Conservation (phyloP, 2,888 invertebrate species). For the Drosophila prolongata region DNA sequence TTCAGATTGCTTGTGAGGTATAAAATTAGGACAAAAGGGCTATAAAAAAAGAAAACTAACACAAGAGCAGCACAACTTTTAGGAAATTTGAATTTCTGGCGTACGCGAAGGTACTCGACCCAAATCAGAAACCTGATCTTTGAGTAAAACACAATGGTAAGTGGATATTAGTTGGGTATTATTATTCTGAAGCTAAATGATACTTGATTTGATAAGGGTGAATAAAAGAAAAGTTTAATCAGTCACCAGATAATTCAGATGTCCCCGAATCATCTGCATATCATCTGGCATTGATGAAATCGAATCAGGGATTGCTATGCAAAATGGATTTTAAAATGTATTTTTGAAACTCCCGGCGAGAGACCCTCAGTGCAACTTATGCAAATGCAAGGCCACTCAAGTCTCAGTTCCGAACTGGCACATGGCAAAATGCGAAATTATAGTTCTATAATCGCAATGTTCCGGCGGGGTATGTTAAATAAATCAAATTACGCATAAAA, state of each 20-base stretch:
- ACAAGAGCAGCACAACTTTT: not conserved
- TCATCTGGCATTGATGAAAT: constrained; percentile 12
- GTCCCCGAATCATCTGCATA: not conserved
- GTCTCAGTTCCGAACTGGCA: constrained; percentile 21
- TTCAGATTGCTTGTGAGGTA: constrained; percentile 2
- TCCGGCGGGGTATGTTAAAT: constrained; percentile 43
- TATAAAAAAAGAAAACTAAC: constrained; percentile 24
- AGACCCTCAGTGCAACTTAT: constrained; percentile 22
- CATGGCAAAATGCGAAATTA: constrained; percentile 40
- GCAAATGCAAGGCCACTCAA: constrained; percentile 27
- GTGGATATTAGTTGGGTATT: constrained; percentile 43
- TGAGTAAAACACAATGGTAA: constrained; percentile 28
- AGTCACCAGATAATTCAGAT: not conserved
- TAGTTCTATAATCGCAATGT: constrained; percentile 47
- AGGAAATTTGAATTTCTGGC: not conserved
- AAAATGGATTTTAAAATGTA: constrained; percentile 8
- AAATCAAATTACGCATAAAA: constrained; percentile 65
- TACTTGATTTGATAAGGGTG: constrained; percentile 5
- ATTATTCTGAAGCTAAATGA: constrained; percentile 41
- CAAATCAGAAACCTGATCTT: constrained; percentile 49
- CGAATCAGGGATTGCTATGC: constrained; percentile 4
- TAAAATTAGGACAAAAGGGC: constrained; percentile 31
- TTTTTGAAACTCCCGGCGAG: not conserved
- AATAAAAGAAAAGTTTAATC: not conserved
- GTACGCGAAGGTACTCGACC: constrained; percentile 54